Evolutionary conservation across 2,888 invertebrate genomes (phyloP).

Genomic region (Apantesis nais): DNA sequence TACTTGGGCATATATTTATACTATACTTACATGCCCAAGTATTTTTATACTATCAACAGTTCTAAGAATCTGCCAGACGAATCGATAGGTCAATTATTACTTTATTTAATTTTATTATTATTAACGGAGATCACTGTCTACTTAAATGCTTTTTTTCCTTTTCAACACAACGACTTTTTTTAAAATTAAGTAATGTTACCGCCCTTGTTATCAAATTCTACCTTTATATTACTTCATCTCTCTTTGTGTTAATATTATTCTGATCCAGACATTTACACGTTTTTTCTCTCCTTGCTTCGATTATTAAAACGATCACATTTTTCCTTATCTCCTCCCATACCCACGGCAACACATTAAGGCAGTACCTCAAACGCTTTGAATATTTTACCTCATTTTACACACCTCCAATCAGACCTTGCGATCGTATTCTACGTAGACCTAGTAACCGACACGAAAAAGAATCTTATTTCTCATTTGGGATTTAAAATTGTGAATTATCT

Average conservation of each 20-base stretch:
- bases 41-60: no score
- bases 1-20: no score
- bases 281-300: neutral
- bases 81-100: no score
- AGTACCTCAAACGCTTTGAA: neutral
- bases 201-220: neutral
- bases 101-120: no score
- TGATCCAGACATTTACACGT: neutral
- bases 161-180: no score
- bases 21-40: no score
- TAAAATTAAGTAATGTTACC: no score
- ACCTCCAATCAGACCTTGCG: constrained; percentile 21
- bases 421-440: constrained; percentile 5
- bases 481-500: constrained; percentile 61
- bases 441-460: constrained; percentile 39
- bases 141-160: no score
- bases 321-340: constrained; percentile 3
- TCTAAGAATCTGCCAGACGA: no score
- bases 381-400: constrained; percentile 4
- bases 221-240: neutral
- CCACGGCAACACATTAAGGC: neutral
- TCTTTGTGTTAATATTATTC: neutral
- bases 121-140: no score
- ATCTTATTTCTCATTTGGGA: constrained; percentile 50
- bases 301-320: constrained; percentile 6